Evolutionary conservation across 2,113 vertebrate species (phyloP).

Genomic region (Polypterus bichir): DNA sequence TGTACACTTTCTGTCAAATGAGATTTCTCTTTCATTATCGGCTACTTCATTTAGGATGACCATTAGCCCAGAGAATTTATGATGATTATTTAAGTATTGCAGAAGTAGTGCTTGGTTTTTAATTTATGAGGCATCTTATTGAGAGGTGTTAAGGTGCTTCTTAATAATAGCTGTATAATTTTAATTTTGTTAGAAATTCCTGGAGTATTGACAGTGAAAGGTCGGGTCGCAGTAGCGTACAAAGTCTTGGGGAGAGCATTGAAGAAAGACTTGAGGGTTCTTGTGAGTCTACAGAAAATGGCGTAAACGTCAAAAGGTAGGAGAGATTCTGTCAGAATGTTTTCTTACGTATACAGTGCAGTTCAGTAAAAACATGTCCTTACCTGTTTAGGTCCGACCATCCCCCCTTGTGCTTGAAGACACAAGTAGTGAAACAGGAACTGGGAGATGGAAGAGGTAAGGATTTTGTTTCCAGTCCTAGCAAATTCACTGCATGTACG

Average conservation of each 20-base stretch:
- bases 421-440: slow-evolving; percentile 68
- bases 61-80: no score
- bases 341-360: not conserved
- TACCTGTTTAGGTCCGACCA: slow-evolving; percentile 42
- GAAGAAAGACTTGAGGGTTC: slow-evolving; percentile 36
- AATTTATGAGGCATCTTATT: no score
- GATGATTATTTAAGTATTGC: no score
- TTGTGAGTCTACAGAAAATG: slow-evolving; percentile 39
- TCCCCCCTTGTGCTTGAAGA: slow-evolving; percentile 62
- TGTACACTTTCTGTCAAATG: no score
- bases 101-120: no score
- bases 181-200: slow-evolving; percentile 27
- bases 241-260: slow-evolving; percentile 25
- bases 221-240: slow-evolving; percentile 37
- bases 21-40: no score
- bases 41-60: no score
- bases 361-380: not conserved
- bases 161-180: no score
- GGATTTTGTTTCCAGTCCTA: not conserved
- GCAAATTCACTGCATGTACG: no score
- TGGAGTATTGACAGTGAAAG: slow-evolving; percentile 39
- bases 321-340: not conserved
- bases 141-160: no score
- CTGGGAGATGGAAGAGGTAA: slow-evolving; percentile 56
- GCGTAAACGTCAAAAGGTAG: slow-evolving; percentile 46